Evolutionary conservation across 2,888 invertebrate genomes (phyloP).

Genomic region (Phanerotoma sp.): DNA sequence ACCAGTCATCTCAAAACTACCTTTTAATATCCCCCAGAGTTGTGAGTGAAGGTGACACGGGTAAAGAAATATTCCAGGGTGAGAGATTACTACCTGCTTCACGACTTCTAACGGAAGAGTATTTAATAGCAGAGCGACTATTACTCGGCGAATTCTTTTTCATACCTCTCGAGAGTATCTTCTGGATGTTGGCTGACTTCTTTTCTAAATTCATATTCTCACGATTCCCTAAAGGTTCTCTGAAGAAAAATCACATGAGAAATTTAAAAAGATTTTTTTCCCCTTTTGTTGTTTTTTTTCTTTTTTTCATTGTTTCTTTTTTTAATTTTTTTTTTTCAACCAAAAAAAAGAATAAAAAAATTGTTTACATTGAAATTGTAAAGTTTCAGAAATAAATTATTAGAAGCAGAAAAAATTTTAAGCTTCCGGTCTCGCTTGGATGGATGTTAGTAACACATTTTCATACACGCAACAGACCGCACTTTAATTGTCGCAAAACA

Average conservation of each 20-base stretch:
- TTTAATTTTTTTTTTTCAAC: not conserved
- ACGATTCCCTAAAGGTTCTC: slow-evolving; percentile 6
- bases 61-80: slow-evolving; percentile 42
- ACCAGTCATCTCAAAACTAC: slow-evolving; percentile 53
- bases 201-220: slow-evolving; percentile 15
- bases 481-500: slow-evolving; percentile 43
- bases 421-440: slow-evolving; percentile 20
- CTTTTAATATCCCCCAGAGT: slow-evolving; percentile 50
- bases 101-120: slow-evolving; percentile 30
- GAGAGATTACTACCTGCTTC: slow-evolving; percentile 45
- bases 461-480: slow-evolving; percentile 50
- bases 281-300: too few species aligned
- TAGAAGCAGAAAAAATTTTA: not conserved
- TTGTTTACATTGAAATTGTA: too few species aligned
- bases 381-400: too few species aligned
- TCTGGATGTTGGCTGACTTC: not conserved
- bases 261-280: not conserved
- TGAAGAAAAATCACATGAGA: too few species aligned
- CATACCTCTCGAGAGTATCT: slow-evolving; percentile 23
- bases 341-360: not conserved
- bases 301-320: too few species aligned
- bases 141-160: slow-evolving; percentile 56
- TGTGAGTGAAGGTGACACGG: slow-evolving; percentile 40
- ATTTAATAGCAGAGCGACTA: slow-evolving; percentile 48
- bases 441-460: slow-evolving; percentile 43